Base-by-base conservation (phyloP, 1,140 invertebrate species). In the Heliconius hewitsoni region DNA sequence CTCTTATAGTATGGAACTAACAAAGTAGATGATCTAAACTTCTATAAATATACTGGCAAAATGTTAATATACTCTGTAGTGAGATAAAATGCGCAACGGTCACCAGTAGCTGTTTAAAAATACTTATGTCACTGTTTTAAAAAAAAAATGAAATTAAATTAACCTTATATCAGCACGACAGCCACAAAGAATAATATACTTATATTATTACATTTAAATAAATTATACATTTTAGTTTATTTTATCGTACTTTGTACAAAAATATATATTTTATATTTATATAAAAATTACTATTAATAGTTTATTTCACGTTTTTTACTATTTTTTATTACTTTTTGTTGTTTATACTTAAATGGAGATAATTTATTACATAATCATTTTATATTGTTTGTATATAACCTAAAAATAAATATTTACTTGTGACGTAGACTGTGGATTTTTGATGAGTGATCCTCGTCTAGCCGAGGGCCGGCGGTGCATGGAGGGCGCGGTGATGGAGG, bases 401-500 rank as follows among this genome's bases (percentile, higher is more conserved):
- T 18, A 19, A 57, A 37, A 37, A 37, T 37, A 6, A 0, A 37
- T 37, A 37, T 37, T 37, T 86, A 92, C 92, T 89, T 94, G 89
- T 76, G 93, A 93, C 78, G 89, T 23, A 23, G 78, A 85, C 73
- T 91, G 90, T n/a, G 91, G 84, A 77, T 86, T 87, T 82, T 94
- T 94, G 73, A 95, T 90, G 77, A 95, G 92, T 2, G 93, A 94
- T 71, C 94, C 94, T 8, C 93, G 89, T 52, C 94, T 85, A 9
- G 91, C 90, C 11, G 94, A 95, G 19, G 94, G 88, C 34, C 94
- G 85, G 42, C 94, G 90, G 76, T 94, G 91, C 91, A 93, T 93
- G 8, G 94, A 95, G 39, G 94, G 92, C 85, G 93, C 91, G 23
- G 94, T 95, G 83, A 95, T 92, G 23, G 94, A 95, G 42, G 94